phyloP scores from a whole-genome alignment of 35 echinoderm and acorn worm species.

The Ophioderma brevispina region DNA sequence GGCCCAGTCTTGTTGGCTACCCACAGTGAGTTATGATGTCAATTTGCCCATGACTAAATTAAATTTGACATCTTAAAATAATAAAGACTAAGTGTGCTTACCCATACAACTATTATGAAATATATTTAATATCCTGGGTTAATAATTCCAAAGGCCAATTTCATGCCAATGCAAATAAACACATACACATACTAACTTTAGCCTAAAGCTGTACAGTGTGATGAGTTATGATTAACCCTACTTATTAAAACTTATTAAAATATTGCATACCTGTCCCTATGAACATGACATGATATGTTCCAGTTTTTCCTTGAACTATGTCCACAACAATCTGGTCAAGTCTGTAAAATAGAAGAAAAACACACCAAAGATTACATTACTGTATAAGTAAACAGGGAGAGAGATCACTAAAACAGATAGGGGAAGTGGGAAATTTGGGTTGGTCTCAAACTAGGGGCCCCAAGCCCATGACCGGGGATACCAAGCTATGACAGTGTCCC shows the following conservation, averaged over 20 bases:
- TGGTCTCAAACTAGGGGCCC: too few species aligned
- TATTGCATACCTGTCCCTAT: slow-evolving; percentile 79
- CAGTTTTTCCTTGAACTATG: slow-evolving; percentile 38
- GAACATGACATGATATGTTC: slow-evolving; percentile 64
- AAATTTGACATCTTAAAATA: neutral
- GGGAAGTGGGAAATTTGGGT: too few species aligned
- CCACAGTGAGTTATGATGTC: neutral
- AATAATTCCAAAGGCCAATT: neutral
- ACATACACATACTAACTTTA: too few species aligned
- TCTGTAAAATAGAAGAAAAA: slow-evolving; percentile 35
- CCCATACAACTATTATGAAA: neutral
- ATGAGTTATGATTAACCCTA: too few species aligned
- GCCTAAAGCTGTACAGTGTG: too few species aligned
- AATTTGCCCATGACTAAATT: neutral
- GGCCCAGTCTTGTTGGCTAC: neutral
- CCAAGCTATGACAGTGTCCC: too few species aligned
- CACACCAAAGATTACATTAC: neutral
- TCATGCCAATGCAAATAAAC: neutral
- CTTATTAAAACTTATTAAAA: too few species aligned
- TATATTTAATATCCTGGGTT: neutral
- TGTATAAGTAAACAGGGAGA: too few species aligned
- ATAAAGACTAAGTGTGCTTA: neutral
- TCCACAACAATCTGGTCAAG: slow-evolving; percentile 72
- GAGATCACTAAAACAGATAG: too few species aligned
- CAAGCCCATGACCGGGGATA: too few species aligned